A percentile compares a stretch with the other conserved stretches of the same genome.
Conservation (phyloP, 2,113 vertebrate genomes). For the Marcusenius ussheri region DNA sequence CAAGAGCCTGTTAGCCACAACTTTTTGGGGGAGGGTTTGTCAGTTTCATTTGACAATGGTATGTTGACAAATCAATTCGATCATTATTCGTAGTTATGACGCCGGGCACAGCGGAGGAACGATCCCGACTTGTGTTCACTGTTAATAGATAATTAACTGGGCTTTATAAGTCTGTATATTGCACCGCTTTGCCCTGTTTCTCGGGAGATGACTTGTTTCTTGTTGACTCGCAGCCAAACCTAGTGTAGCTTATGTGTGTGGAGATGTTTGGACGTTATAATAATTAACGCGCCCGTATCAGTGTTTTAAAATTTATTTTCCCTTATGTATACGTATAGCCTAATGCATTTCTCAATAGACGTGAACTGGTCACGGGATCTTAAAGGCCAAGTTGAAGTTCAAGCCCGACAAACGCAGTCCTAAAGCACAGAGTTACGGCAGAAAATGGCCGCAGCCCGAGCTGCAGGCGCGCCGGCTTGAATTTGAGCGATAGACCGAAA, state of each 20-base stretch:
- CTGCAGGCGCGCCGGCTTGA: constrained; percentile 60
- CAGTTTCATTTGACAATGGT: constrained; percentile 66
- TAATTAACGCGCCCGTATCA: not conserved
- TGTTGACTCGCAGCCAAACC: not conserved
- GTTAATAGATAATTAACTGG: constrained; percentile 32
- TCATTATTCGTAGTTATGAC: constrained; percentile 35
- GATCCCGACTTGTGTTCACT: constrained; percentile 40
- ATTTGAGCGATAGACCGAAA: constrained; percentile 60
- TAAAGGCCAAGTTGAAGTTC: constrained; percentile 57
- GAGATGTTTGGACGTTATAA: not conserved
- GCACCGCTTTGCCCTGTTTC: not conserved
- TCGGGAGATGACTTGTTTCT: not conserved
- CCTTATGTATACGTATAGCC: not conserved
- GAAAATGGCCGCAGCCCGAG: constrained; percentile 83
- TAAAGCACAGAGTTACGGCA: constrained; percentile 54
- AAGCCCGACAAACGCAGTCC: constrained; percentile 27
- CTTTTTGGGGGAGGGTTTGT: constrained; percentile 42
- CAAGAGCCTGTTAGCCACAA: constrained; percentile 44
- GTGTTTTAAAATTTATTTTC: not conserved
- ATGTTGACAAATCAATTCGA: constrained; percentile 45
- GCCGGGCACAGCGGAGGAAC: constrained; percentile 43
- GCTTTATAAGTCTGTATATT: not conserved
- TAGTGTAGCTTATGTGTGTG: not conserved
- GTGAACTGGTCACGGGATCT: constrained; percentile 26
- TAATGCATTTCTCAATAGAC: not conserved